Conservation (phyloP, 2,888 invertebrate species). For the Ctena decussata region DNA sequence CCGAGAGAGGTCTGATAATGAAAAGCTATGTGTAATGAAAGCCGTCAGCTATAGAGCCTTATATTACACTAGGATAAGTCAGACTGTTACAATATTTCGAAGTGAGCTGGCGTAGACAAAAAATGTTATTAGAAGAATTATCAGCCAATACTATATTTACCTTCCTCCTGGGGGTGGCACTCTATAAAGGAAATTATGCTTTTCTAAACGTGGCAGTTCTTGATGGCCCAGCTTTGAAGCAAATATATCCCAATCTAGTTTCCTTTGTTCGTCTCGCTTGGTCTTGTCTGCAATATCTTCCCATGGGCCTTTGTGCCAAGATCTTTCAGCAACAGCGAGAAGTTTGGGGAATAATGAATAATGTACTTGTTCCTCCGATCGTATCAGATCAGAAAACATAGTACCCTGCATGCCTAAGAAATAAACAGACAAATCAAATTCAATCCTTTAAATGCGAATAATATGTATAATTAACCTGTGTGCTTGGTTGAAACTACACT, state of each 20-base stretch:
- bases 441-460: too few relatives aligned
- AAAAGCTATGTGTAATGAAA: too few relatives aligned
- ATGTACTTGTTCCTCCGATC: conserved; percentile 69
- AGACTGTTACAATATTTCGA: too few relatives aligned
- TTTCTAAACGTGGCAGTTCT: conserved; percentile 75
- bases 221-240: conserved; percentile 76
- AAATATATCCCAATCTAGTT: conserved; percentile 74
- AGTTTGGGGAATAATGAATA: conserved; percentile 78
- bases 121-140: too few relatives aligned
- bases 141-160: too few relatives aligned
- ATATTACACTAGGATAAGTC: too few relatives aligned
- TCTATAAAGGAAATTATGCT: conserved; percentile 68
- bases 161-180: conserved; percentile 79
- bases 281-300: conserved; percentile 63
- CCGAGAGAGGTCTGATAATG: too few relatives aligned
- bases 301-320: conserved; percentile 84
- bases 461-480: too few relatives aligned
- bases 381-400: conserved; percentile 78
- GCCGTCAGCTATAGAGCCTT: too few relatives aligned
- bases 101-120: too few relatives aligned
- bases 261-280: conserved; percentile 33
- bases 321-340: conserved; percentile 81
- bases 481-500: too few relatives aligned
- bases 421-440: too few relatives aligned
- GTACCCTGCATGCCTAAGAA: conserved; percentile 80